Base-by-base conservation (phyloP, 2,113 vertebrate species). In the Ceyx cyanopectus region DNA sequence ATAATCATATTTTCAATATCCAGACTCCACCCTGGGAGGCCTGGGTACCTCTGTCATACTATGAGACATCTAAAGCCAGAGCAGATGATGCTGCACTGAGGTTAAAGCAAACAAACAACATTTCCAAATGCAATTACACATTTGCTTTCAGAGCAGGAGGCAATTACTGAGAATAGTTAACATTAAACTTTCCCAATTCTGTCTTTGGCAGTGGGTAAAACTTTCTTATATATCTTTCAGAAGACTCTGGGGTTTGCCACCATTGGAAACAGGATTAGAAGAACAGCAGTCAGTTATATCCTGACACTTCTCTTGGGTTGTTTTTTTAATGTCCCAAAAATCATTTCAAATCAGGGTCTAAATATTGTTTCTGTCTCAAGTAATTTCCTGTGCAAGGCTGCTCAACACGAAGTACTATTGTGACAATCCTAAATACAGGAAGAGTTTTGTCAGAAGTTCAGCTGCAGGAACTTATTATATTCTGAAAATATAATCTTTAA, bases 1-100 rank as follows among this genome's bases (percentile, higher is more conserved):
- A 92, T 79, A 90, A 63, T 88, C 24, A 66, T 46, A 34, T 48
- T 96, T 77, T 81, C 56, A 91, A 50, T 14, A 69, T 79, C 16
- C 17, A 80, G 16, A 68, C 30, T 74, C 34, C 3, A 43, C 37
- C 41, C 9, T 60, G 27, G 23, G 37, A 30, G 16, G 29, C 8
- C n/a, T 72, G 65, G 56, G 7, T 11, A 43, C 8, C 9, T 81
- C 32, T 79, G 13, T 45, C 29, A 26, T 69, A 78, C 61, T 43
- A 0, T 41, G 26, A 66, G 23, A 56, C 45, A 45, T 43, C 23
- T 40, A 61, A 65, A 91, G 30, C 61, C 62, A 30, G n/a, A 66
- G 62, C 27, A 73, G 67, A 58, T 50, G 16, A 20, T 51, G 41
- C 16, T 66, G 16, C 18, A 61, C 8, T 50, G 5, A 73, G 46